Evolutionary conservation across 2,797 vertebrate genomes (phyloP), one percentile per base, ranked within the genome.

Genomic region (Chloroceryle amazona): DNA sequence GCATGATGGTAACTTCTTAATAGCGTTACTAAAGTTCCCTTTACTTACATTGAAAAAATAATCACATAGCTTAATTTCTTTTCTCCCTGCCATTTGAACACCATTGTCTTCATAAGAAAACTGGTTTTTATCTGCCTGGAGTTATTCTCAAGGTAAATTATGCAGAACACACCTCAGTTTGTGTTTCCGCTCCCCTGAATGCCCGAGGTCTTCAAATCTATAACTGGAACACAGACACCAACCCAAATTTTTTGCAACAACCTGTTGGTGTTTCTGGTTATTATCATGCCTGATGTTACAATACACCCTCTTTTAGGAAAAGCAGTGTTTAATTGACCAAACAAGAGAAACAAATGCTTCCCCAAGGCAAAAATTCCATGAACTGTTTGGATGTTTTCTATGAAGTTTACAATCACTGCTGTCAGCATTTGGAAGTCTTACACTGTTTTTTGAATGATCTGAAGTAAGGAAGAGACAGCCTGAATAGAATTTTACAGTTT

Each of bases 281-380:
- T 93, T 93, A 66, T 90, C 91, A 47, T 44, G 68, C 61, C 86
- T 94, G 62, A 61, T 93, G 73, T 76, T 91, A 95, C 72, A 94
- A 94, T 91, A 29, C 52, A 73, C 14, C 37, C 89, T 87, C 80
- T 83, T 78, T 71, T 72, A 94, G 80, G 91, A 94, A 93, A 96
- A 88, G 78, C 88, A 94, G 63, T 14, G 42, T 91, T 93, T 72
- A 96, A 93, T 89, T 95, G 95, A 87, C 81, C 89, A 96, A 96
- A 96, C 37, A 89, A 93, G 93, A 90, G 82, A 92, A 96, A 95
- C 91, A 94, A 96, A 94, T 82, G 87, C 33, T 94, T 94, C 90
- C 94, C 88, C 76, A 94, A 93, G 93, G 95, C 94, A 95, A 79
- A 92, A 94, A 96, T 92, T 96, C 94, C 95, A 91, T 72, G 71